phyloP scores from a whole-genome alignment of 2,113 vertebrate genomes.

The Nettapus auritus region DNA sequence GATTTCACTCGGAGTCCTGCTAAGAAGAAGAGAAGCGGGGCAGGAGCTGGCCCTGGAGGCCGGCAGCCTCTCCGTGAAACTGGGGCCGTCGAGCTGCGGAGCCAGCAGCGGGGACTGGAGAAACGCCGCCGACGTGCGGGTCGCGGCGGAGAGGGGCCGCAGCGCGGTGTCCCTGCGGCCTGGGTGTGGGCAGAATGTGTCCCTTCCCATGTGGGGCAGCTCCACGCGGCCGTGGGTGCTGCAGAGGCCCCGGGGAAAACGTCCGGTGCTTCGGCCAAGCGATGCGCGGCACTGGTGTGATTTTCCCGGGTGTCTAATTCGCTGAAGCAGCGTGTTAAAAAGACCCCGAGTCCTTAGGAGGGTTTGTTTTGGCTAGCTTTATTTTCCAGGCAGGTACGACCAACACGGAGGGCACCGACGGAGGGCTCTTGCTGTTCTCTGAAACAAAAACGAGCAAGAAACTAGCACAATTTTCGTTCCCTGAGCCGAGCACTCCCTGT shows the following conservation, averaged over 20 bases:
- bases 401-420: rapidly evolving
- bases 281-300: not conserved
- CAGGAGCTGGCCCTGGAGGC: not conserved
- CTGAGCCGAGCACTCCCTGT: not conserved
- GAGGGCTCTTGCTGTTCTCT: not conserved
- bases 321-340: not conserved
- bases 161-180: not conserved
- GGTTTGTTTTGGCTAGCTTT: not conserved
- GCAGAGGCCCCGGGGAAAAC: not conserved
- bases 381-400: not conserved
- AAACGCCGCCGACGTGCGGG: not conserved
- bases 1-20: not conserved
- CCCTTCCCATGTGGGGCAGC: not conserved
- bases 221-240: not conserved
- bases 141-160: not conserved
- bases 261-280: not conserved
- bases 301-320: not conserved
- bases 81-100: not conserved
- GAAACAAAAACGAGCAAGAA: not conserved
- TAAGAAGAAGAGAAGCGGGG: not conserved
- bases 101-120: not conserved
- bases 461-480: not conserved
- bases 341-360: not conserved
- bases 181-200: not conserved
- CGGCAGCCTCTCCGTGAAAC: not conserved